Conservation (phyloP, 1,140 invertebrate genomes). For the Phymorhynchus buccinoides region DNA sequence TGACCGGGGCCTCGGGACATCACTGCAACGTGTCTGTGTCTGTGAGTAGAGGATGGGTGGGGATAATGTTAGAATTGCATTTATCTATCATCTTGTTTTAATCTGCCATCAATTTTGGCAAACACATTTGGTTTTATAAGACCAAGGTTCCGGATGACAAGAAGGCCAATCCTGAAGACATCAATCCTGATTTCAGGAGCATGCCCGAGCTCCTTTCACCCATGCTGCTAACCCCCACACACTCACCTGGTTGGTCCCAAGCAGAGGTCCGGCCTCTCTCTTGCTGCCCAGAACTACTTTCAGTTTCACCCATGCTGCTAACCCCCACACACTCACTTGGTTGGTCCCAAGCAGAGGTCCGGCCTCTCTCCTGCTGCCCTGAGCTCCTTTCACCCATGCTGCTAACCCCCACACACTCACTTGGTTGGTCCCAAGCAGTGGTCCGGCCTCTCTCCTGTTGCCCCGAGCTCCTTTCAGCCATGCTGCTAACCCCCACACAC, state of each 20-base stretch:
- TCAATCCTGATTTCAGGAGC: background rate
- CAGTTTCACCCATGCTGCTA: background rate
- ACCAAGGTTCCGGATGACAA: no score
- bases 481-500: no score
- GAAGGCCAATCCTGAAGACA: no score
- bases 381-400: background rate
- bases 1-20: no score
- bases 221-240: no score
- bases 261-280: background rate
- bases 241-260: background rate
- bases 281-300: background rate
- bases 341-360: background rate
- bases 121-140: no score
- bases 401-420: constrained; percentile 29
- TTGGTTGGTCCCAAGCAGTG: background rate
- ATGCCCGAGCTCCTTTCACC: no score
- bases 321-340: constrained; percentile 17
- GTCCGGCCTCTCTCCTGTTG: background rate
- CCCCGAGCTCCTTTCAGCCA: background rate
- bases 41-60: no score
- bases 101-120: no score
- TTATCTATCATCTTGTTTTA: no score
- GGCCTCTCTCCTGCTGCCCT: background rate
- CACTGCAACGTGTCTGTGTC: no score
- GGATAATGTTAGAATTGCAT: no score